Base-by-base conservation (phyloP, 2,888 invertebrate genomes). In the Gastracanthus pulcherrimus region DNA sequence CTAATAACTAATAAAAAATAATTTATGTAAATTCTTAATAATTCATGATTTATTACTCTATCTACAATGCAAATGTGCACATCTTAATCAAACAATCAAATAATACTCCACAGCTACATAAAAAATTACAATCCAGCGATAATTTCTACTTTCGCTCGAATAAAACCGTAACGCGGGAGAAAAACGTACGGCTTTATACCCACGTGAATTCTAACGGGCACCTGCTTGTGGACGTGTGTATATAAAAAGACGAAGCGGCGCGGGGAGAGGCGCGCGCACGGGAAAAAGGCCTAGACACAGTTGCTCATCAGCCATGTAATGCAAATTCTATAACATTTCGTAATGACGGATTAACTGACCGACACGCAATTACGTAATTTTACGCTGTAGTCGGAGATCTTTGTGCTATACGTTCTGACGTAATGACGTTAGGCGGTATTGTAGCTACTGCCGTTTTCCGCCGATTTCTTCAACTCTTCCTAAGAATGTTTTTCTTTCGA, bases 281-380 rank as follows among this genome's bases (percentile, higher is more conserved):
- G 58, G 11, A 29, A 78, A 83, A 71, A 87, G 88, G 82, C 88
- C 88, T 87, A 88, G 88, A 87, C 88, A 88, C 84, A 84, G 84
- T 87, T 88, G 87, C 85, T 84, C 87, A 87, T 85, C 84, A 83
- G 83, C 84, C 88, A 86, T 86, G 86, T 86, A 87, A 88, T 87
- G 86, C 86, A 87, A 88, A 88, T 88, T 86, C 86, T 85, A 81
- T 71, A 84, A 85, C 82, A 87, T 87, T 88, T 88, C 85, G 87
- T 87, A 88, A 88, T 84, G 84, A 81, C 78, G 83, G 86, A 87
- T 88, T 87, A 87, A 86, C 87, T 84, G 86, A 86, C 85, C 86
- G 76, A 34, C 80, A 34, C 70, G 78, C 55, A 81, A 81, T 82
- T 81, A 81, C 83, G 81, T 81, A 83, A 83, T 67, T 66, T 62